Percentiles rank a stretch among this genome's conserved stretches.
Conservation (phyloP, 2,797 vertebrate species). For the Distichodus sexfasciatus region DNA sequence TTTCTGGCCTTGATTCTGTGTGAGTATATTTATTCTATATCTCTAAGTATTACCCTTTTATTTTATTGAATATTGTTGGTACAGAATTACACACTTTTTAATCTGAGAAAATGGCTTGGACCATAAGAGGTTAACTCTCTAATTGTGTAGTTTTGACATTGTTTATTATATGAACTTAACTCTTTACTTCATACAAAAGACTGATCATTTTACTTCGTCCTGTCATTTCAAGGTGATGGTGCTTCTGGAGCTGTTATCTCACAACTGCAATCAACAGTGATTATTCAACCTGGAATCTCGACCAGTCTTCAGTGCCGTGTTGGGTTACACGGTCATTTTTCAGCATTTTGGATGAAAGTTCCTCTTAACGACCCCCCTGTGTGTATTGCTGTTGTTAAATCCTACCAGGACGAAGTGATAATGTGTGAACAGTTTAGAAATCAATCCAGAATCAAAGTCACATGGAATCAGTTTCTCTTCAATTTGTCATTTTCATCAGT, state of each 20-base stretch:
- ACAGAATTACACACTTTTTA: no score
- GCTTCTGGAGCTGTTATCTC: neutral
- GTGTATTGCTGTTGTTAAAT: neutral
- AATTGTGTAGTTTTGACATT: no score
- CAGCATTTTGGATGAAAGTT: neutral
- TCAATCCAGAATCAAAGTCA: neutral
- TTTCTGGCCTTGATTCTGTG: neutral
- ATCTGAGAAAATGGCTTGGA: no score
- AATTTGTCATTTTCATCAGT: constrained; percentile 1
- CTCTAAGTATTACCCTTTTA: no score
- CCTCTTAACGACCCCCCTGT: neutral
- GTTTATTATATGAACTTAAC: neutral
- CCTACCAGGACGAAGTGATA: neutral
- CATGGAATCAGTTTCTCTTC: neutral
- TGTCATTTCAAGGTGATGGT: neutral
- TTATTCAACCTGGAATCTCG: neutral
- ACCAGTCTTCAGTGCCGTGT: neutral
- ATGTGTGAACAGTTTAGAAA: neutral
- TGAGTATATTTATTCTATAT: neutral
- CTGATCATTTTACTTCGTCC: neutral
- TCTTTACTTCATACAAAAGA: neutral
- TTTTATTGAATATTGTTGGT: neutral
- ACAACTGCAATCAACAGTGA: neutral
- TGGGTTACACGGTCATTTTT: neutral
- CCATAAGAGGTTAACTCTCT: no score